Base-by-base conservation (phyloP, 2,888 invertebrate species). In the Cataglyphis cursor region DNA sequence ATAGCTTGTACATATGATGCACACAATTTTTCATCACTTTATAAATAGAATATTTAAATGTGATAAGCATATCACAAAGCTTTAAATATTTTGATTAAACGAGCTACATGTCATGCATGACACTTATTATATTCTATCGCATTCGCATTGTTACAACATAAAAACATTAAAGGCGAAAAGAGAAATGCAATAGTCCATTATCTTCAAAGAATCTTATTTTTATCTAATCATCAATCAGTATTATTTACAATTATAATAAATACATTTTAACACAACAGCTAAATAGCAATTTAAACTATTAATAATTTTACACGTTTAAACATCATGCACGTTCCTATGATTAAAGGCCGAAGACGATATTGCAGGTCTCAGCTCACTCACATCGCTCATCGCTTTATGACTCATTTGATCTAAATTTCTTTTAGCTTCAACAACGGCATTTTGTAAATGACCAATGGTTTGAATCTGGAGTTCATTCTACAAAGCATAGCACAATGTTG, bases 281-380 rank as follows among this genome's bases (percentile, higher is more conserved):
- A 81, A 59, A 80, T 68, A 59, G 57, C 75, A 78, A 66, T 74
- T 62, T 73, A 24, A 31, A 54, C 80, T 85, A 66, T 64, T 62
- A 57, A 61, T 87, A 84, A 82, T 35, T 83, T 51, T 51, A 51
- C 70, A 85, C 72, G 51, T 85, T 93, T 92, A 95, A 92, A 95
- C 93, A 90, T 94, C 95, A 93, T 95, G 94, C 94, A 94, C 94
- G 89, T 93, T 94, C 82, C 92, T 91, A 88, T 93, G 93, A 90
- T 89, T 93, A 90, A 93, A 93, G 83, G 92, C 89, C 86, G 93
- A 87, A 91, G 94, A 90, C 85, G 94, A 91, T 90, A 91, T 90
- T 82, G 93, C 89, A 91, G 92, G 89, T 93, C 94, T 93, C 84
- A 92, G 89, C 88, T 94, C 94, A 94, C 93, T 93, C 92, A 93